Conservation (phyloP, 1,140 invertebrate species). For the Drosophila parvula region DNA sequence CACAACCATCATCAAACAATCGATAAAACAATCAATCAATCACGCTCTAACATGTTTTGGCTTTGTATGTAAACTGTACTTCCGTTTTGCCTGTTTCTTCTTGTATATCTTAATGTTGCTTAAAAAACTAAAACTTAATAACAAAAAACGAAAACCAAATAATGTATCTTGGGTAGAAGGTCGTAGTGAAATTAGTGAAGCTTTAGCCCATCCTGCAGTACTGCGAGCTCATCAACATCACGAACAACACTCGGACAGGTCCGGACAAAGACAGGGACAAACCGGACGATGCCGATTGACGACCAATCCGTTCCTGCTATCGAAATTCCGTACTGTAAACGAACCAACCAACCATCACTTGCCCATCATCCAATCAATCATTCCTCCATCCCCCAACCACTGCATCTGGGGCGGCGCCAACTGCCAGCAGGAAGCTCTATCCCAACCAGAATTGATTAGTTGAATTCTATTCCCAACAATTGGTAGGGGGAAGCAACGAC, state of each 20-base stretch:
- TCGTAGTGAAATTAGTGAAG: constrained; percentile 84
- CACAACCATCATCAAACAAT: constrained; percentile 35
- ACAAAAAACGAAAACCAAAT: background rate
- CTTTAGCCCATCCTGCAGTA: constrained; percentile 83
- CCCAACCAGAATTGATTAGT: constrained; percentile 84
- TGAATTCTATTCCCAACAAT: constrained; percentile 84
- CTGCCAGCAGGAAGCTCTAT: constrained; percentile 74
- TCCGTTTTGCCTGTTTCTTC: constrained; percentile 46
- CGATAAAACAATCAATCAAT: constrained; percentile 47
- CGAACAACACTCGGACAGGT: constrained; percentile 45
- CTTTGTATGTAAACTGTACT: constrained; percentile 59
- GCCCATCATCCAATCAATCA: constrained; percentile 18
- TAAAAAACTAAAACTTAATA: background rate
- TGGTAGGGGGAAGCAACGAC: constrained; percentile 84
- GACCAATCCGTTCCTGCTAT: constrained; percentile 33
- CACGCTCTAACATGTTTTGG: constrained; percentile 29
- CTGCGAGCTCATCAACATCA: constrained; percentile 80
- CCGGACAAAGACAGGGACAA: constrained; percentile 56
- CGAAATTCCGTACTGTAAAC: constrained; percentile 40
- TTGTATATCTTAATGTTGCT: constrained; percentile 30
- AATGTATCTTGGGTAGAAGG: constrained; percentile 69
- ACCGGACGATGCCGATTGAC: constrained; percentile 52
- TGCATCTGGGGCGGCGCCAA: constrained; percentile 37
- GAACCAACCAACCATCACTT: constrained; percentile 10
- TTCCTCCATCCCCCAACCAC: background rate